Conservation (phyloP, 2,797 vertebrate species). For the Silurus lanzhouensis region DNA sequence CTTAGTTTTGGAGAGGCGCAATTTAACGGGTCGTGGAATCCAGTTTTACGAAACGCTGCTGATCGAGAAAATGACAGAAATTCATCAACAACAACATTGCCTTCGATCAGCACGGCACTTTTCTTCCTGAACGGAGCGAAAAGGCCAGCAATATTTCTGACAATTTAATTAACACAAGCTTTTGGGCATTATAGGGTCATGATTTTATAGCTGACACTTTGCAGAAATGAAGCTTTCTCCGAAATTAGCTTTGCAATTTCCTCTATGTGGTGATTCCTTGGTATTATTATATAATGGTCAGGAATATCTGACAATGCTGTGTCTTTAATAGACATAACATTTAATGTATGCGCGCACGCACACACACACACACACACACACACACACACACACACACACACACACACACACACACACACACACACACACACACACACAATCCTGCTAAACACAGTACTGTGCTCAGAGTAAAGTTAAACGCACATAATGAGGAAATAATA, state of each 20-base stretch:
- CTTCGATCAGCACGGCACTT: conserved; percentile 16
- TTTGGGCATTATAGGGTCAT: conserved; percentile 6
- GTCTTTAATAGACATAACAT: neutral
- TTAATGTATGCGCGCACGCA: too few relatives aligned
- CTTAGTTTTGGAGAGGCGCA: conserved; percentile 73
- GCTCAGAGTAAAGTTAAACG: neutral
- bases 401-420: too few relatives aligned
- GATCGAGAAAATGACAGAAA: conserved; percentile 55
- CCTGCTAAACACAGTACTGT: neutral
- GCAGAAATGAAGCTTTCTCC: neutral
- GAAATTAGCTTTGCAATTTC: conserved; percentile 14
- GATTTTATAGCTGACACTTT: conserved; percentile 5
- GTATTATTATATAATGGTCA: neutral
- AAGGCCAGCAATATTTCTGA: conserved; percentile 10
- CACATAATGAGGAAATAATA: neutral
- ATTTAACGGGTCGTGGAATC: conserved; percentile 73
- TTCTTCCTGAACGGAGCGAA: neutral
- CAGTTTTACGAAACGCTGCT: conserved; percentile 69
- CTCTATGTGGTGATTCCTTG: neutral
- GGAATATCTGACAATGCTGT: neutral
- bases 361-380: too few relatives aligned
- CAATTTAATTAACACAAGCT: conserved; percentile 32
- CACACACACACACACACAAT: too few relatives aligned
- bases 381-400: too few relatives aligned
- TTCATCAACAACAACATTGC: conserved; percentile 52